Base-by-base conservation (phyloP, 2,888 invertebrate genomes). In the Amaurobius ferox region DNA sequence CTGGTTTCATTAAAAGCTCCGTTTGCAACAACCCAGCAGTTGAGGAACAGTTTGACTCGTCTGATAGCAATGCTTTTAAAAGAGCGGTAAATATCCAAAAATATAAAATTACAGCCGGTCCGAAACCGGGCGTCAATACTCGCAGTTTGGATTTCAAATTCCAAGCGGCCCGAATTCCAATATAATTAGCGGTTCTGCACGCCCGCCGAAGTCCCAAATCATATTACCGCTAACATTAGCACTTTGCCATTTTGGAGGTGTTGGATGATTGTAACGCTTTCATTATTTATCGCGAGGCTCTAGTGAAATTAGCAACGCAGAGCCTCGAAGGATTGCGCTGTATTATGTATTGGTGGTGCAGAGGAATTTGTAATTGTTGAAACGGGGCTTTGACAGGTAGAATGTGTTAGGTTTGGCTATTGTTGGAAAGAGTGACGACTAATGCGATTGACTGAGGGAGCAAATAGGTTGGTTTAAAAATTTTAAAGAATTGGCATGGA, bases 201-300 rank as follows among this genome's bases (percentile, higher is more conserved):
- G 35, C 64, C 66, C n/a, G 23, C 81, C 83, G 55, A 85, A 85
- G 64, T 85, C 83, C 83, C 83, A 85, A 85, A 85, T 85, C 83
- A 77, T 40, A 85, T 85, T 85, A 85, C 71, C 83, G 61, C 77
- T 77, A 71, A 78, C 83, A 85, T 85, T 85, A 85, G 83, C 83
- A 85, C 83, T 85, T 85, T 77, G 77, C 83, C 83, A 85, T 85
- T 85, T 85, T 66, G 83, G 77, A 71, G 83, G 66, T 85, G 83
- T 77, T 85, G 66, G 83, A 85, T 85, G 77, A 85, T 72, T 85
- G 83, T 85, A 85, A 67, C 83, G 83, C 83, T 85, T 85, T 85
- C 83, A 85, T 85, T 85, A 85, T 85, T 85, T 85, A 85, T 85
- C 68, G 76, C 80, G 40, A 62, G 44, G 55, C 64, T 71, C 39